These are phyloP conservation scores for Cotesia glomerata DNA, from an alignment of 1,140 invertebrate species.

Conservation along the genomic window DNA sequence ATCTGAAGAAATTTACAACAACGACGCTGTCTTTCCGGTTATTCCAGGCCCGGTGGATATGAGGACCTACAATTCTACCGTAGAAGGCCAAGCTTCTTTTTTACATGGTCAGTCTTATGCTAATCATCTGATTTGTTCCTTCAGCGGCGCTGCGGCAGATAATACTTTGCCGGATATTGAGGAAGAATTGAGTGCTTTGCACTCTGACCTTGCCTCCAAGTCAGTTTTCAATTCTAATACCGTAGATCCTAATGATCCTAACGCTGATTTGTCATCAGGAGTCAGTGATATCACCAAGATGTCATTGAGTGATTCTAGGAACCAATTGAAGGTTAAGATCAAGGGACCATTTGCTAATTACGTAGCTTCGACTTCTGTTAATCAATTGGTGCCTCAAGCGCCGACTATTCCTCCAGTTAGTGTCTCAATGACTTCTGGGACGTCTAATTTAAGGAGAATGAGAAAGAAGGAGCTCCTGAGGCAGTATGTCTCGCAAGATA, in stretches of 20 bases:
- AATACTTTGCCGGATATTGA: slow-evolving; percentile 73
- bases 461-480: slow-evolving; percentile 86
- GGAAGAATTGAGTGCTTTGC: slow-evolving; percentile 80
- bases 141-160: slow-evolving; percentile 68
- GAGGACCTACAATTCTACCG: slow-evolving; percentile 76
- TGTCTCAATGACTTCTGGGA: slow-evolving; percentile 61
- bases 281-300: slow-evolving; percentile 68
- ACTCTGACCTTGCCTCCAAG: slow-evolving; percentile 69
- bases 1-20: slow-evolving; percentile 39
- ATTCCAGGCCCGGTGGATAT: slow-evolving; percentile 85
- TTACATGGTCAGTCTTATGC: slow-evolving; percentile 65
- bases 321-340: slow-evolving; percentile 89
- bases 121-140: slow-evolving; percentile 71
- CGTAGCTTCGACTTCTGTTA: slow-evolving; percentile 62
- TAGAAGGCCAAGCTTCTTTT: slow-evolving; percentile 62
- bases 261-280: slow-evolving; percentile 30
- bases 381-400: slow-evolving; percentile 63
- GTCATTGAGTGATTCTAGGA: slow-evolving; percentile 75
- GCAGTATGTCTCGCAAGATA: slow-evolving; percentile 85
- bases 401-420: slow-evolving; percentile 61
- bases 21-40: slow-evolving; percentile 71
- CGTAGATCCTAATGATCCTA: slow-evolving; percentile 31
- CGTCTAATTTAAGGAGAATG: slow-evolving; percentile 82
- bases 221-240: slow-evolving; percentile 44
- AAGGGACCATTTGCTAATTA: slow-evolving; percentile 88